Percentiles rank a stretch among this genome's conserved stretches.
Conservation (phyloP, 2,113 vertebrate genomes). For the Otis tarda region DNA sequence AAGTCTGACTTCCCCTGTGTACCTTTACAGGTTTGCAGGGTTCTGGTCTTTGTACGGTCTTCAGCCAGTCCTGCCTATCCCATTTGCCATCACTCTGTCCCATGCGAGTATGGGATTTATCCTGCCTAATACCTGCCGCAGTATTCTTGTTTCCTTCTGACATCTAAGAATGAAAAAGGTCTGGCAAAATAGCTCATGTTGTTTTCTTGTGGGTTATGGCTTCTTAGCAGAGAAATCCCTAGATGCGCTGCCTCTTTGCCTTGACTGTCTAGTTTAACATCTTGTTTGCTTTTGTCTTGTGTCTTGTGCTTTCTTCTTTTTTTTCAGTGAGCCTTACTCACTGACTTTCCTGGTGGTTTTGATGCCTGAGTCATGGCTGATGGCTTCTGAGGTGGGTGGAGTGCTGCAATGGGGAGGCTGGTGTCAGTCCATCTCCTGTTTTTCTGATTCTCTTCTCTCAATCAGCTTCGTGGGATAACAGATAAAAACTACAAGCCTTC, state of each 20-base stretch:
- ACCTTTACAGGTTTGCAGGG: not conserved
- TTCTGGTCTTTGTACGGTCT: not conserved
- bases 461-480: not conserved
- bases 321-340: not conserved
- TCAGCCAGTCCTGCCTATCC: not conserved
- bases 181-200: not conserved
- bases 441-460: not conserved
- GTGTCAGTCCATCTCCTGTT: not conserved
- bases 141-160: not conserved
- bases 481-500: not conserved
- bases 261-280: not conserved
- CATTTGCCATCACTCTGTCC: not conserved
- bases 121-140: not conserved
- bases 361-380: not conserved
- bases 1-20: not conserved
- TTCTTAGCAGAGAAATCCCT: not conserved
- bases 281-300: not conserved
- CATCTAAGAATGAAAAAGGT: not conserved
- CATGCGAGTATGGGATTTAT: not conserved
- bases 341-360: not conserved
- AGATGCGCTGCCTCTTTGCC: not conserved
- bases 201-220: not conserved
- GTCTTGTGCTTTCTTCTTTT: not conserved
- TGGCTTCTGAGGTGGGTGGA: not conserved
- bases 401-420: not conserved